These are phyloP conservation scores for Epinephelus lanceolatus DNA, from an alignment of 2,113 vertebrate species.

Conservation along the genomic window DNA sequence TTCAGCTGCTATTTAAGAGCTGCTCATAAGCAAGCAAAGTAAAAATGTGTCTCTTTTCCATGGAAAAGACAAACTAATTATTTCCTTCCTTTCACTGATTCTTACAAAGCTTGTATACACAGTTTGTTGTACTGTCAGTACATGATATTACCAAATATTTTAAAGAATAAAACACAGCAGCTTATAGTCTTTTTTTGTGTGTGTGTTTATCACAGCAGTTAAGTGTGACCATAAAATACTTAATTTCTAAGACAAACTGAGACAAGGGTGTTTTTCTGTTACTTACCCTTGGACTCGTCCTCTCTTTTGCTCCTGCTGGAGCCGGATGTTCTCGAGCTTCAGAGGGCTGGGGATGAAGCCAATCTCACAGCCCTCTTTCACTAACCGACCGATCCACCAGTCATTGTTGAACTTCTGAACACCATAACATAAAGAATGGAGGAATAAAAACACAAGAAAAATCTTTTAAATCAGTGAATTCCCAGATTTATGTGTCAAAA, in stretches of 20 bases:
- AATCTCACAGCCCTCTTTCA: conserved; percentile 99
- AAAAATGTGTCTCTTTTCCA: not conserved
- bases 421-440: not conserved
- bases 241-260: not conserved
- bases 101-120: not conserved
- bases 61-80: not conserved
- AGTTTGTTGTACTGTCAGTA: not conserved
- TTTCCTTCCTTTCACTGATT: not conserved
- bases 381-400: conserved; percentile 99
- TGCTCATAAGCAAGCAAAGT: not conserved
- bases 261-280: conserved; percentile 21
- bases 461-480: not conserved
- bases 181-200: not conserved
- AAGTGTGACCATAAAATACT: not conserved
- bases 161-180: not conserved
- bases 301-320: conserved; percentile 97
- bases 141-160: not conserved
- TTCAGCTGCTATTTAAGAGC: not conserved
- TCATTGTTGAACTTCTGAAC: conserved; percentile 98
- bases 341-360: conserved; percentile 98
- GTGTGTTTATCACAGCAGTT: too few relatives aligned
- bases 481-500: too few relatives aligned
- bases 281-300: conserved; percentile 96
- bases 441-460: not conserved
- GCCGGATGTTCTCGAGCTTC: conserved; percentile 94